These are phyloP conservation scores for Porites lobata DNA, from an alignment of 92 coral and sea anemone species.

Conservation along the genomic window DNA sequence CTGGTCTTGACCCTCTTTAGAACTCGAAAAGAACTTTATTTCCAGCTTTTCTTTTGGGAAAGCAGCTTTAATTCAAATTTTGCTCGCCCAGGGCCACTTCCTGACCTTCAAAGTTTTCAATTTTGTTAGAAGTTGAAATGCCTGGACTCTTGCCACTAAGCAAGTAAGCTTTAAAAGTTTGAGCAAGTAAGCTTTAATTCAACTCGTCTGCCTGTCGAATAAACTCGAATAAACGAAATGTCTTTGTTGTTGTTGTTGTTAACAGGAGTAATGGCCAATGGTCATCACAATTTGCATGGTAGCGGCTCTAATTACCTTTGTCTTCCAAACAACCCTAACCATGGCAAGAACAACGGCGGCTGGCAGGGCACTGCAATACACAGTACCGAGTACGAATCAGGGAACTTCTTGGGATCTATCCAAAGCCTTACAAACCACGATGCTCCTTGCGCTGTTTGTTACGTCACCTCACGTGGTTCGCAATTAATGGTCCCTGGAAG, in stretches of 20 bases:
- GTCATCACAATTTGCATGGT: constrained; percentile 14
- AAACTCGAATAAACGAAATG: too few species aligned
- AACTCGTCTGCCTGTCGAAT: too few species aligned
- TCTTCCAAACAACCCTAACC: constrained; percentile 54
- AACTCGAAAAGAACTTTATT: too few species aligned
- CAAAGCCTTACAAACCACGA: constrained; percentile 59
- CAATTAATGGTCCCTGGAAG: constrained; percentile 83
- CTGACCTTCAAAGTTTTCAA: too few species aligned
- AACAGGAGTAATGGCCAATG: constrained; percentile 58
- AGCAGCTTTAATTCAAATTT: too few species aligned
- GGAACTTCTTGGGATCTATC: constrained; percentile 56
- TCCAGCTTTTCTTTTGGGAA: too few species aligned
- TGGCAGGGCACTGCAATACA: constrained; percentile 39
- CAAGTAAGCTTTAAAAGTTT: too few species aligned
- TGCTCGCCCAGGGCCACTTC: too few species aligned
- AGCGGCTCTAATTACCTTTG: constrained; percentile 62
- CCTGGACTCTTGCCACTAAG: too few species aligned
- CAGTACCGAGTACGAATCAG: constrained; percentile 75
- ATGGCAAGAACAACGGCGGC: constrained; percentile 25
- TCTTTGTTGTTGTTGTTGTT: background rate
- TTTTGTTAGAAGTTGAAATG: too few species aligned
- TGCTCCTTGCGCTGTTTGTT: constrained; percentile 81
- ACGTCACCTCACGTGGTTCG: constrained; percentile 72
- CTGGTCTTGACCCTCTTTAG: too few species aligned
- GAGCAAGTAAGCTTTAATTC: too few species aligned